These are phyloP conservation scores for Drosophila rellima DNA, from an alignment of 2,888 invertebrate genomes.

Conservation along the genomic window DNA sequence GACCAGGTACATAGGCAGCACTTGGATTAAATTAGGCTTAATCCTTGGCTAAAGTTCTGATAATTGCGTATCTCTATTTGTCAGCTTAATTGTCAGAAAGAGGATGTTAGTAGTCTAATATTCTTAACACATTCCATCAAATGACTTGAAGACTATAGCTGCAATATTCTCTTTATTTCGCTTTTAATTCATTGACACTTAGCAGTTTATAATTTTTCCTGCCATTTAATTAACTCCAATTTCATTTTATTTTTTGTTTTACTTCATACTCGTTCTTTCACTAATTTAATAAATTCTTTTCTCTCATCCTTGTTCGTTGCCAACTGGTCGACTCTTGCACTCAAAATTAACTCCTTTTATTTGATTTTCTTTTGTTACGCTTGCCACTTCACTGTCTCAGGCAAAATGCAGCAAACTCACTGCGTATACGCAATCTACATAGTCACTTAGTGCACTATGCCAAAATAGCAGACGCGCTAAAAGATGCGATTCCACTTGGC, in stretches of 20 bases:
- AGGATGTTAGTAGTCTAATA: background rate
- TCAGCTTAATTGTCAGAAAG: background rate
- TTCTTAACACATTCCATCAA: background rate
- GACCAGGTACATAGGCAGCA: background rate
- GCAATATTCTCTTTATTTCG: background rate
- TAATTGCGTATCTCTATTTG: background rate
- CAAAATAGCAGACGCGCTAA: slow-evolving; percentile 55
- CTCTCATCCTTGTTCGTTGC: background rate
- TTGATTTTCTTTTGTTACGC: slow-evolving; percentile 5
- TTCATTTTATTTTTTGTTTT: background rate
- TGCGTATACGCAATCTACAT: slow-evolving; percentile 61
- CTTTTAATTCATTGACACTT: background rate
- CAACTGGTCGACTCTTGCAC: background rate
- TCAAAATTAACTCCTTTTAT: slow-evolving; percentile 1
- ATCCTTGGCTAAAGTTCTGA: background rate
- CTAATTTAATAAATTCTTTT: slow-evolving; percentile 4
- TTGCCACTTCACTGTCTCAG: background rate
- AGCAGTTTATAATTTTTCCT: background rate
- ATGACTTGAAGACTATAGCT: background rate
- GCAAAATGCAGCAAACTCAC: background rate
- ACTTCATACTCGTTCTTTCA: background rate
- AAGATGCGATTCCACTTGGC: slow-evolving; percentile 54
- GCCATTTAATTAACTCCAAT: background rate
- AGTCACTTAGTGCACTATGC: slow-evolving; percentile 59
- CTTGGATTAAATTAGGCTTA: background rate